Base-by-base conservation (phyloP, 2,113 vertebrate species). In the Lophius piscatorius region DNA sequence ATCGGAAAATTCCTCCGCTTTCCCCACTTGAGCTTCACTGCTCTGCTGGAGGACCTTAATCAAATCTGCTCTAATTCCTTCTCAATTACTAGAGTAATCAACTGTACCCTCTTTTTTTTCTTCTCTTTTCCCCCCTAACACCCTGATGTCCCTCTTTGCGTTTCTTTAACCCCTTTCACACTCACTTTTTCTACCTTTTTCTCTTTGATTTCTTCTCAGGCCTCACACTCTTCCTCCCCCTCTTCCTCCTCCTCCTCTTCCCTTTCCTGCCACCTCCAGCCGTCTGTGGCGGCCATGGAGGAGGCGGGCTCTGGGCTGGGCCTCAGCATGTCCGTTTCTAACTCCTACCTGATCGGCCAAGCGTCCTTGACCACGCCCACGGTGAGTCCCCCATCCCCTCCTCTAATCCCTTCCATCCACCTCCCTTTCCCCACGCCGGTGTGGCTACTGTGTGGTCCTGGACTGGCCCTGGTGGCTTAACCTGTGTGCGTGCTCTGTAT, bases 321-420 rank as follows among this genome's bases (percentile, higher is more conserved):
- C 86, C 92, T 98, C 94, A 95, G 93, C 94, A 93, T 96, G 84
- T 99, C 95, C 87, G 89, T 96, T 92, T 99, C 97, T 97, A 96
- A 95, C 92, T 96, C 95, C 94, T 97, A 95, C 95, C 95, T 98
- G 89, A 96, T 91, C 92, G 95, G 95, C 90, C 96, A 98, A 78
- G 91, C 94, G 81, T 94, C 92, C 86, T 90, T 96, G 74, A 94
- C 94, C 74, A 95, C 95, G 80, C 95, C 94, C 78, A 94, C 94
- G 96, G 96, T 99, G 95, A 99, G 96, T 98, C 6, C 16, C 6
- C 24, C 29, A 6, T 11, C 17, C 7, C 22, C 10, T 5, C 10
- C 10, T 13, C 9, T 12, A 50, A 7, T 29, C 17, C 34, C 31
- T 23, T 44, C 61, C 36, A 16, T 41, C 61, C 49, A 48, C 49